A percentile compares a stretch with the other conserved stretches of the same genome.
Conservation (phyloP, 2,797 vertebrate genomes). For the Microhierax caerulescens region DNA sequence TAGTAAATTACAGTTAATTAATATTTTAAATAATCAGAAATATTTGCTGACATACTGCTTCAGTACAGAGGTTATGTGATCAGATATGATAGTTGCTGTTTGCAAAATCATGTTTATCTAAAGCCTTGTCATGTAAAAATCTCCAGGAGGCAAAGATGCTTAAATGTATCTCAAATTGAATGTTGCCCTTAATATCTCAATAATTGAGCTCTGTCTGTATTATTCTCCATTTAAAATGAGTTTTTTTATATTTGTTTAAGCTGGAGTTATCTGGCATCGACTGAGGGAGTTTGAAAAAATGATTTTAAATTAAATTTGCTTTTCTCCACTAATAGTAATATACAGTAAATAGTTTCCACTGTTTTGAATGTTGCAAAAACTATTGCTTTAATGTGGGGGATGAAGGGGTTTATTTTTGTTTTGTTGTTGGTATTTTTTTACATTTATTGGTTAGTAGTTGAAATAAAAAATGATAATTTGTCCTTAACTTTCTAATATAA, state of each 20-base stretch:
- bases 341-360: constrained; percentile 43
- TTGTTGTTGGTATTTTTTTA: constrained; percentile 59
- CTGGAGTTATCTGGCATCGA: constrained; percentile 23
- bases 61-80: constrained; percentile 57
- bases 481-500: constrained; percentile 51
- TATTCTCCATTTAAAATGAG: constrained; percentile 46
- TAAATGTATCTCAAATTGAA: constrained; percentile 59
- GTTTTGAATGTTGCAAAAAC: constrained; percentile 56
- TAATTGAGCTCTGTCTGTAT: constrained; percentile 47
- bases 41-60: constrained; percentile 48
- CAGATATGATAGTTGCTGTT: constrained; percentile 53
- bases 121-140: constrained; percentile 54
- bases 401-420: constrained; percentile 52
- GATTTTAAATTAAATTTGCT: constrained; percentile 60
- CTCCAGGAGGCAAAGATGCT: constrained; percentile 62
- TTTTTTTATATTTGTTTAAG: constrained; percentile 46
- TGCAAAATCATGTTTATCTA: constrained; percentile 57
- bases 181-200: constrained; percentile 60
- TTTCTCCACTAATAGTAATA: constrained; percentile 47
- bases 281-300: constrained; percentile 13
- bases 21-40: constrained; percentile 46
- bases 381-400: constrained; percentile 54
- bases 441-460: constrained; percentile 54
- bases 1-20: constrained; percentile 45
- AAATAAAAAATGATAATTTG: constrained; percentile 49